Evolutionary conservation across 2,888 invertebrate species (phyloP), one percentile per base, ranked within the genome.

Genomic region (Scaptomyza flava): DNA sequence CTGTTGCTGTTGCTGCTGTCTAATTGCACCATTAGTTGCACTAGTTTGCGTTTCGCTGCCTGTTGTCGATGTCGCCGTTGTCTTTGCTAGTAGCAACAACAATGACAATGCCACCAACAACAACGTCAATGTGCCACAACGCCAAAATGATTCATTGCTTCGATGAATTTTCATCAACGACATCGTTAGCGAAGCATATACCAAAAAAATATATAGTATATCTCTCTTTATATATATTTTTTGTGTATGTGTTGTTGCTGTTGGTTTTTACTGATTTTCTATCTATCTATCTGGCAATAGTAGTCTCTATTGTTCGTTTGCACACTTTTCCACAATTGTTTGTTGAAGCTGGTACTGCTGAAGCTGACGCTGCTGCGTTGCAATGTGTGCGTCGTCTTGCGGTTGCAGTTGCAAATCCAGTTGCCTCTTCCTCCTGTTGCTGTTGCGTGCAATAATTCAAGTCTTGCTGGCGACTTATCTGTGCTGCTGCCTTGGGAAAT

Each of bases 381-480:
- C 80, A 78, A 78, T 63, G 61, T 68, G 68, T 78, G 77, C 72
- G 79, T 50, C 50, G 50, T 20, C 34, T 78, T 85, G 78, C 68
- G 72, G 76, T 80, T 81, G 74, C 79, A 23, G 67, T 68, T 54
- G 73, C 50, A n/a, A 50, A 34, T 50, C 34, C 72, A 65, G 67
- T 53, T 68, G 43, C 58, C 38, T 47, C 52, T 47, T 61, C 56
- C 50, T 70, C 38, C 50, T 34, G 46, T 27, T 34, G 53, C 54
- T 77, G 82, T 89, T 87, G 87, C 81, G 79, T 80, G 83, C 82
- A 79, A 88, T 90, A 91, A 89, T 90, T 90, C 75, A 90, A 89
- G 89, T 90, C 90, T 84, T 90, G 89, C 76, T 90, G 89, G 76
- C 84, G 90, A 90, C 89, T 90, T 90, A 89, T 90, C 87, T 89